Evolutionary conservation across 2,888 invertebrate species (phyloP), one percentile per base, ranked within the genome.

Genomic region (Deilephila elpenor): DNA sequence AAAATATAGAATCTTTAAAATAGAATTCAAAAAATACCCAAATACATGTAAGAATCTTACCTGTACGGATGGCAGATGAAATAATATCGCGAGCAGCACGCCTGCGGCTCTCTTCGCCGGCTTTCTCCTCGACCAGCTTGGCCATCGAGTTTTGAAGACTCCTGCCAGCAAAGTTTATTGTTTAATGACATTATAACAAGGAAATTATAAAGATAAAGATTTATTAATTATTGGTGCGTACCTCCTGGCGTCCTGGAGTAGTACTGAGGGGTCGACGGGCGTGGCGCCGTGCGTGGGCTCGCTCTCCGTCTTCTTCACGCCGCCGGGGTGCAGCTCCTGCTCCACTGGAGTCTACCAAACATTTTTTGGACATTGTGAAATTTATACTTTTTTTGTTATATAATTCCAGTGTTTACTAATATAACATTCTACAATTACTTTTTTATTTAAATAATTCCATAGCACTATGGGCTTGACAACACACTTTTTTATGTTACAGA

Each of bases 51-150:
- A 56, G 17, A n/a, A 37, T n/a, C 76, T 77, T 80, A 93, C 94
- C 94, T 76, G 94, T 93, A 76, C 93, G 95, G 84, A 97, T 96
- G 80, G 96, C 97, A 86, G 96, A 96, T 77, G 97, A 96, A 78
- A 97, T 97, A 82, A 97, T 96, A 85, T 96, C 96, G 73, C 97
- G 95, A 1, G 97, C 97, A 80, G 96, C 96, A 85, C 96, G 96
- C 70, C 96, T 93, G 71, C 93, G 88, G 72, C 80, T 82, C 87
- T 95, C 87, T 92, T 96, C 89, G 89, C 95, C 93, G 19, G 89
- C 87, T 78, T 92, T 93, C 80, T 94, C 95, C 78, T 95, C 96
- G 37, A 93, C 95, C 75, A 96, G 82, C 79, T 96, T 91, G 7
- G 96, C 96, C 90, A 96, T 96, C 7, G 96, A 96, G 84, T 96